Base-by-base conservation (phyloP, 2,888 invertebrate species). In the Metellina segmentata region DNA sequence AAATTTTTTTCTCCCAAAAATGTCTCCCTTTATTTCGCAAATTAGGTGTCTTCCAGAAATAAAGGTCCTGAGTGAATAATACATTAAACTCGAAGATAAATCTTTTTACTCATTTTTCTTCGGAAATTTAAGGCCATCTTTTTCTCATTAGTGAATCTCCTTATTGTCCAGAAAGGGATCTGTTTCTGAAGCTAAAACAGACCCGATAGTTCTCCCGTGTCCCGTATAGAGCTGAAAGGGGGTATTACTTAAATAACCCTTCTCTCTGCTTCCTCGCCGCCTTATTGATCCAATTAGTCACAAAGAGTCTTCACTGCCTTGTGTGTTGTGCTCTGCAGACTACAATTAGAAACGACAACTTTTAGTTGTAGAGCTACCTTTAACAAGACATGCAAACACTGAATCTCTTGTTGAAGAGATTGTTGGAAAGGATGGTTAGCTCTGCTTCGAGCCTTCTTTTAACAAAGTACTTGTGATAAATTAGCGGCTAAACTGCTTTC, bases 281-380 rank as follows among this genome's bases (percentile, higher is more conserved):
- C 19, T 48, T 81, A 81, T 81, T 81, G 81, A 81, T 81, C 81
- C 81, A 81, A 81, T 81, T 81, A 81, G 81, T 81, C 81, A 52
- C 69, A 81, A 81, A 81, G 81, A 81, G 70, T 49, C 69, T 13
- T 19, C 34, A 48, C 81, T 79, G 61, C n/a, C 6, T 49, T 61
- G n/a, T n/a, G n/a, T n/a, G n/a, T n/a, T n/a, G n/a, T n/a, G 61
- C 19, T 8, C 52, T 77, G 77, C 9, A 53, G 79, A 79, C 79
- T 83, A 83, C 72, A 83, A 83, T 71, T 83, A 72, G 72, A 83
- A 72, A 72, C 52, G 83, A 83, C 83, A 83, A 83, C 83, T 83
- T 83, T 83, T 72, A 83, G 51, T 72, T 83, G 83, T 74, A 83
- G 83, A 16, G 74, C 83, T 83, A 74, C 72, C 74, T 83, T 34